Evolutionary conservation across 2,797 vertebrate genomes (phyloP).

Genomic region (Bucorvus abyssinicus): DNA sequence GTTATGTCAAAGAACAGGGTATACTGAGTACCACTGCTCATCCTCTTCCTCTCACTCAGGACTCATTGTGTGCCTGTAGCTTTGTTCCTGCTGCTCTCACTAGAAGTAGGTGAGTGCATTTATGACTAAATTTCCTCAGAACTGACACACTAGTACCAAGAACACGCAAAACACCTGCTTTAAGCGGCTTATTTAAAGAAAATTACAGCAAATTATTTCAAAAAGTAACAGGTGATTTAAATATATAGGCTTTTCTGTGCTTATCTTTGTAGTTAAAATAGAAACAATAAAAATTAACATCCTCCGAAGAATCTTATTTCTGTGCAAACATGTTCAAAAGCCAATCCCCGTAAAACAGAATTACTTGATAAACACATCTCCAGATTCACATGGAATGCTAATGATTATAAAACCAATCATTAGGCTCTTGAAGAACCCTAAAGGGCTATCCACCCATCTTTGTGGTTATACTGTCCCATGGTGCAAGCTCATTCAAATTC

Average conservation of each 20-base stretch:
- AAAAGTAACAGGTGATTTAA: slow-evolving; percentile 17
- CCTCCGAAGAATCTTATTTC: slow-evolving; percentile 8
- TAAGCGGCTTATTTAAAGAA: slow-evolving; percentile 23
- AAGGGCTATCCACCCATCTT: neutral
- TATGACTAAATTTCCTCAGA: slow-evolving; percentile 2
- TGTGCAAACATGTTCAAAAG: neutral
- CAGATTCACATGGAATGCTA: neutral
- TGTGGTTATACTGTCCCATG: neutral
- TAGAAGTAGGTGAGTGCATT: neutral
- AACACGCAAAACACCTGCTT: neutral
- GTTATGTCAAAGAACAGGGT: neutral
- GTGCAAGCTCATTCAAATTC: neutral
- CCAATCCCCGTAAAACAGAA: neutral
- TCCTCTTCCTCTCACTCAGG: neutral
- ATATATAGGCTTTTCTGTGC: neutral
- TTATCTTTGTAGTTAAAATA: neutral
- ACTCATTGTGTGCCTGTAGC: neutral
- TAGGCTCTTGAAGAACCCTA: neutral
- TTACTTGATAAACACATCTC: neutral
- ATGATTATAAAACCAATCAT: neutral
- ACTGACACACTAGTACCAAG: neutral
- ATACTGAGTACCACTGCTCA: neutral
- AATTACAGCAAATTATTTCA: slow-evolving; percentile 5
- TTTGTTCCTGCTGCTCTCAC: neutral
- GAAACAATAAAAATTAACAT: slow-evolving; percentile 5